phyloP scores from a whole-genome alignment of 2,888 invertebrate species.

The Polia nebulosa region DNA sequence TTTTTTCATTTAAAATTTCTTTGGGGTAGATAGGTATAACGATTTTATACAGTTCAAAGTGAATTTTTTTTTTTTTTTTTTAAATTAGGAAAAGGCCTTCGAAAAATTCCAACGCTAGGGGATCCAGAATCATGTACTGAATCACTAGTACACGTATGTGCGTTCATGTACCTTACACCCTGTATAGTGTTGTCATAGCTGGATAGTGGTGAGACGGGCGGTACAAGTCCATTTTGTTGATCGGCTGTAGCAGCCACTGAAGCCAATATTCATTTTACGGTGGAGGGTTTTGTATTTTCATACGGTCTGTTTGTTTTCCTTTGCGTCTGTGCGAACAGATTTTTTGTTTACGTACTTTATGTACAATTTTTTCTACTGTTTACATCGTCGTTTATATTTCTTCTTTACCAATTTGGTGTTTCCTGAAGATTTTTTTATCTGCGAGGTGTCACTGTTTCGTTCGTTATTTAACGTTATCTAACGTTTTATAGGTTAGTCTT shows the following conservation, averaged over 20 bases:
- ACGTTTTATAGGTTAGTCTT: background rate
- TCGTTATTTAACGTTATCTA: background rate
- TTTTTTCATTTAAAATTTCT: no score
- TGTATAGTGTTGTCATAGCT: slow-evolving; percentile 7
- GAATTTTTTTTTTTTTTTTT: no score
- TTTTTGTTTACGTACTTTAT: slow-evolving; percentile 27
- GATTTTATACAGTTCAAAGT: no score
- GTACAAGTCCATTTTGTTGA: slow-evolving; percentile 4
- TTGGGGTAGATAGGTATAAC: no score
- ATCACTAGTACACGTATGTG: no score
- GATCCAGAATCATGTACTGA: no score
- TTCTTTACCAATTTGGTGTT: slow-evolving; percentile 38
- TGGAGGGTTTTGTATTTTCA: slow-evolving; percentile 47
- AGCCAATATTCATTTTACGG: slow-evolving; percentile 30
- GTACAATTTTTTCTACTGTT: slow-evolving; percentile 19
- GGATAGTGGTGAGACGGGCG: slow-evolving; percentile 36
- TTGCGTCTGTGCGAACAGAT: slow-evolving; percentile 6
- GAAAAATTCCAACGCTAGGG: no score
- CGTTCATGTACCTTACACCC: no score
- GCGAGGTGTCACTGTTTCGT: background rate
- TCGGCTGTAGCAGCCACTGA: slow-evolving; percentile 11
- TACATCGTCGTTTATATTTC: slow-evolving; percentile 29
- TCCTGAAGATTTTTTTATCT: slow-evolving; percentile 15
- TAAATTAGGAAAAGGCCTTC: no score
- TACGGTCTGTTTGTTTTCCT: slow-evolving; percentile 17